These are phyloP conservation scores for Microcebus tavaratra DNA, from an alignment of 2,113 vertebrate genomes.

Conservation along the genomic window DNA sequence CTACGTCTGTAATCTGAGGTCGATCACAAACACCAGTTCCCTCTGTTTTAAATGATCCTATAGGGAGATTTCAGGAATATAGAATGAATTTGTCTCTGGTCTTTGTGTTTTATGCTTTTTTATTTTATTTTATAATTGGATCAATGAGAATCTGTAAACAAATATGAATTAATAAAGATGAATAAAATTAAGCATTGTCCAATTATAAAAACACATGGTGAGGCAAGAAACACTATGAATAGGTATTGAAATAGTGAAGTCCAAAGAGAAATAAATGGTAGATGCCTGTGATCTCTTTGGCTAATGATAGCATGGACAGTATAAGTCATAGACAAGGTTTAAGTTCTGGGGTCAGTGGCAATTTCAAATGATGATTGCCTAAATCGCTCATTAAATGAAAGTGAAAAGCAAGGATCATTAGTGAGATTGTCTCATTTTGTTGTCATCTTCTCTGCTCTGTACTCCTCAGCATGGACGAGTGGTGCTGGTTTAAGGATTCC, in stretches of 20 bases:
- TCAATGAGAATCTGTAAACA: background rate
- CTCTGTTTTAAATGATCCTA: background rate
- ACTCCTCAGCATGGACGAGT: background rate
- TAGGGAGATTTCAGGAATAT: background rate
- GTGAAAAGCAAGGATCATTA: background rate
- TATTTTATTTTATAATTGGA: background rate
- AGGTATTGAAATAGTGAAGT: background rate
- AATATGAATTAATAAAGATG: background rate
- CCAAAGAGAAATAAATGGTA: background rate
- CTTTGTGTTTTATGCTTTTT: background rate
- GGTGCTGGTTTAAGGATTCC: background rate
- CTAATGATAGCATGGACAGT: background rate
- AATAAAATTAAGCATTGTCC: background rate
- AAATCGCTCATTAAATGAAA: background rate
- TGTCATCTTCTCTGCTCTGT: background rate
- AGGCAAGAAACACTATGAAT: background rate
- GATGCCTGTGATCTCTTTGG: background rate
- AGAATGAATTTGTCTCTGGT: background rate
- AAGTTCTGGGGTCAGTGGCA: background rate
- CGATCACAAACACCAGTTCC: background rate
- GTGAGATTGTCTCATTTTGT: background rate
- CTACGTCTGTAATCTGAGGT: constrained; percentile 16
- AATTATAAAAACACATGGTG: background rate
- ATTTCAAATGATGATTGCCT: background rate
- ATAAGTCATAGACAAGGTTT: background rate